phyloP scores from a whole-genome alignment of 2,888 invertebrate species.

The Calliphora vomitoria region DNA sequence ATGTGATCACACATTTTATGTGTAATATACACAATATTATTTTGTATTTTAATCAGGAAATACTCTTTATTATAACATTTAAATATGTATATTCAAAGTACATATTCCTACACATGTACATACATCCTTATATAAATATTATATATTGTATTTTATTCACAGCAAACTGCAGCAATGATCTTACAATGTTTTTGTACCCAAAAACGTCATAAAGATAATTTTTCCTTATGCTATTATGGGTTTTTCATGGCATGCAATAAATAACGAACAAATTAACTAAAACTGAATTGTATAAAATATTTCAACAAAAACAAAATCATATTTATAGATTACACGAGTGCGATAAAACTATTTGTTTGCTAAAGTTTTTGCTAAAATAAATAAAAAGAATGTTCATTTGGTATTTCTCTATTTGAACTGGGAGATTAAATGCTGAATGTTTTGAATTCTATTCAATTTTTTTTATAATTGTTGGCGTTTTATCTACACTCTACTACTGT shows the following conservation, averaged over 20 bases:
- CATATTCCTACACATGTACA: background rate
- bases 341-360: background rate
- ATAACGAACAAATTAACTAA: background rate
- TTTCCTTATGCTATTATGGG: background rate
- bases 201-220: background rate
- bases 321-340: background rate
- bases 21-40: conserved; percentile 2
- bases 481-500: conserved; percentile 13
- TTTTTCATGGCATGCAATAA: background rate
- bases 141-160: conserved; percentile 5
- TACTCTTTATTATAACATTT: conserved; percentile 41
- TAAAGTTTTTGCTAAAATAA: background rate
- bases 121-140: background rate
- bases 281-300: background rate
- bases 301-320: background rate
- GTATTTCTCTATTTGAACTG: background rate
- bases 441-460: background rate
- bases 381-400: background rate
- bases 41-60: conserved; percentile 47
- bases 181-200: conserved; percentile 4
- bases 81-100: conserved; percentile 10
- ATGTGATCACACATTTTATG: conserved; percentile 13
- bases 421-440: background rate
- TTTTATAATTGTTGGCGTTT: background rate
- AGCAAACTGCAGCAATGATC: background rate